Evolutionary conservation across 2,797 vertebrate genomes (phyloP).

Genomic region (Muscicapa comitata): DNA sequence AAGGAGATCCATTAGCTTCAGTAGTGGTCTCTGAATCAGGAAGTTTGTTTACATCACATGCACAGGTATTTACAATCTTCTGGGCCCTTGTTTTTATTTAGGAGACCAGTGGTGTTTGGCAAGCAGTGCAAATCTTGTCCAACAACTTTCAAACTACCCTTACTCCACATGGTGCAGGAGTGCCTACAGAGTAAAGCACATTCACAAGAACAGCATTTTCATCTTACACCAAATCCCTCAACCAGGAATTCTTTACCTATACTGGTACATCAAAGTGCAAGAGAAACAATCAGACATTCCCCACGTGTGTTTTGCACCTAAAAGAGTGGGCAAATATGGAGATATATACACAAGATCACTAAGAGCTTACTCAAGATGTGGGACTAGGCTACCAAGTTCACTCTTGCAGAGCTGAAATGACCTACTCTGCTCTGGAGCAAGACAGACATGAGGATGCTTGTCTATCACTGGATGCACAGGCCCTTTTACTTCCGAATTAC

Average conservation of each 20-base stretch:
- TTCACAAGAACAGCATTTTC: not conserved
- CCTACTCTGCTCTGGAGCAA: not conserved
- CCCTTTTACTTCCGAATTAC: not conserved
- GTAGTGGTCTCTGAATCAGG: not conserved
- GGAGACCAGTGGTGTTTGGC: not conserved
- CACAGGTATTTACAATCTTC: not conserved
- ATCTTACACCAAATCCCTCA: not conserved
- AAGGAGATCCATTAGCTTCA: not conserved
- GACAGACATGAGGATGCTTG: not conserved
- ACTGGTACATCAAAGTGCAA: not conserved
- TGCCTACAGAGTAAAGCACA: not conserved
- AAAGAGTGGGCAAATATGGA: not conserved
- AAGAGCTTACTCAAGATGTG: not conserved
- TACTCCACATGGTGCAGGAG: not conserved
- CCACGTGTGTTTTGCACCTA: fast-evolving
- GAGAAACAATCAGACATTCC: not conserved
- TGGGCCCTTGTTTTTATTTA: not conserved
- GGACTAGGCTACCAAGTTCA: not conserved
- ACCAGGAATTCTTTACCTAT: not conserved
- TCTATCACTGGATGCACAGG: not conserved
- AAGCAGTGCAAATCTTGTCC: not conserved
- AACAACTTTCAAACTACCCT: not conserved
- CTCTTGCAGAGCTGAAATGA: not conserved
- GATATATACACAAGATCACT: not conserved
- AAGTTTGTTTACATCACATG: not conserved